Conservation (phyloP, 2,113 vertebrate genomes). For the Conger conger region DNA sequence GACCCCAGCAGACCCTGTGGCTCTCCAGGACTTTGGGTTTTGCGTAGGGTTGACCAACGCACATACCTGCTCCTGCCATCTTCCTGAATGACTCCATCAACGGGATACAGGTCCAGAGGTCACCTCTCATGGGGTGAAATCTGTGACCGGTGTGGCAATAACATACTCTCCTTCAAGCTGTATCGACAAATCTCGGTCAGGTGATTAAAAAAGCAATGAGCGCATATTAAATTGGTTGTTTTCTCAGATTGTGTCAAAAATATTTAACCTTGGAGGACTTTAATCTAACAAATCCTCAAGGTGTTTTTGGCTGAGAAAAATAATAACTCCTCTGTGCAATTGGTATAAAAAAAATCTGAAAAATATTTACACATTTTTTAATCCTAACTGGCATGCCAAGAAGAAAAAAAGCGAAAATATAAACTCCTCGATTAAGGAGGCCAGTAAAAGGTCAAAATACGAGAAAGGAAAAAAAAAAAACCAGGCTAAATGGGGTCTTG, state of each 20-base stretch:
- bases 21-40: too few species aligned
- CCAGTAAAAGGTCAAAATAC: not conserved
- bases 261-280: constrained; percentile 26
- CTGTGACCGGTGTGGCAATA: not conserved
- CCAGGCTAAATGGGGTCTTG: not conserved
- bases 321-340: constrained; percentile 14
- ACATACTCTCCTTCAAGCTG: not conserved
- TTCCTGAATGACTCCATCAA: too few species aligned
- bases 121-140: not conserved
- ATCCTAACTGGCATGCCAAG: too few species aligned
- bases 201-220: constrained; percentile 3
- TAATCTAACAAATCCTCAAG: constrained; percentile 25
- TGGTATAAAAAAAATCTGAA: constrained; percentile 1
- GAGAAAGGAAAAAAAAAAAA: not conserved
- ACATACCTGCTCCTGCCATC: too few species aligned
- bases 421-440: too few species aligned
- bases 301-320: constrained; percentile 8
- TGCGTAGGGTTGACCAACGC: too few species aligned
- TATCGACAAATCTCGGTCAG: not conserved
- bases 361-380: constrained; percentile 2
- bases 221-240: not conserved
- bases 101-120: too few species aligned
- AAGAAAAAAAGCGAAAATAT: too few species aligned
- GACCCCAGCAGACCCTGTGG: too few species aligned
- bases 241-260: constrained; percentile 14